Evolutionary conservation across 2,888 invertebrate species (phyloP).

Genomic region (Drosophila falleni): DNA sequence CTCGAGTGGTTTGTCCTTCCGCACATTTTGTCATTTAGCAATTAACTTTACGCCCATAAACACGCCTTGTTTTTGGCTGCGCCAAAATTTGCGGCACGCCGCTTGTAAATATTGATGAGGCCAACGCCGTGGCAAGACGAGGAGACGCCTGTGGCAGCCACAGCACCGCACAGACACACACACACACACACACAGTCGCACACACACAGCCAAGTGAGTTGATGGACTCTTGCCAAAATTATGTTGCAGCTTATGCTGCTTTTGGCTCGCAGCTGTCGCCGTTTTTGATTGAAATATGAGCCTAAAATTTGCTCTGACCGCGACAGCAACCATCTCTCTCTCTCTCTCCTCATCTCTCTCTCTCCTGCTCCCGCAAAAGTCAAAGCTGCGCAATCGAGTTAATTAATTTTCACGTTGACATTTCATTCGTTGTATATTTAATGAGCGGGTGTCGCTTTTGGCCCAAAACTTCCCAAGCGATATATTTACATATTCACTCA

Average conservation of each 20-base stretch:
- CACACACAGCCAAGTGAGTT: slow-evolving; percentile 56
- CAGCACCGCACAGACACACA: not conserved
- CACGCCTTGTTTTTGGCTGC: slow-evolving; percentile 44
- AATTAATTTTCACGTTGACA: slow-evolving; percentile 81
- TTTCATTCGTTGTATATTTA: slow-evolving; percentile 77
- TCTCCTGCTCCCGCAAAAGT: slow-evolving; percentile 32
- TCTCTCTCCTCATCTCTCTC: not conserved
- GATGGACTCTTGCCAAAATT: slow-evolving; percentile 81
- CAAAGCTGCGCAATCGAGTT: slow-evolving; percentile 71
- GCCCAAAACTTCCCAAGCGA: slow-evolving; percentile 27
- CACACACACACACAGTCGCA: too few species aligned
- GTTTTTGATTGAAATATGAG: slow-evolving; percentile 80
- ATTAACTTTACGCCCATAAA: slow-evolving; percentile 71
- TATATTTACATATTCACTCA: slow-evolving; percentile 35
- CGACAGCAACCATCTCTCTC: slow-evolving; percentile 23
- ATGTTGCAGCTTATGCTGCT: slow-evolving; percentile 78
- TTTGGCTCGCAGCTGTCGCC: slow-evolving; percentile 76
- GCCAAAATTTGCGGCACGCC: slow-evolving; percentile 77
- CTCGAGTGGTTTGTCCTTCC: slow-evolving; percentile 23
- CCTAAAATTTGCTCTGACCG: slow-evolving; percentile 45
- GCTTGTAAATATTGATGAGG: slow-evolving; percentile 81
- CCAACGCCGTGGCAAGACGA: slow-evolving; percentile 29
- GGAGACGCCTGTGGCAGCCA: slow-evolving; percentile 7
- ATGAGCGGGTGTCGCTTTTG: slow-evolving; percentile 69
- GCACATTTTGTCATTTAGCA: slow-evolving; percentile 76